Percentiles rank a stretch among this genome's conserved stretches.
These are phyloP conservation scores for Lasius platythorax DNA, from an alignment of 2,888 invertebrate species.

Conservation along the genomic window DNA sequence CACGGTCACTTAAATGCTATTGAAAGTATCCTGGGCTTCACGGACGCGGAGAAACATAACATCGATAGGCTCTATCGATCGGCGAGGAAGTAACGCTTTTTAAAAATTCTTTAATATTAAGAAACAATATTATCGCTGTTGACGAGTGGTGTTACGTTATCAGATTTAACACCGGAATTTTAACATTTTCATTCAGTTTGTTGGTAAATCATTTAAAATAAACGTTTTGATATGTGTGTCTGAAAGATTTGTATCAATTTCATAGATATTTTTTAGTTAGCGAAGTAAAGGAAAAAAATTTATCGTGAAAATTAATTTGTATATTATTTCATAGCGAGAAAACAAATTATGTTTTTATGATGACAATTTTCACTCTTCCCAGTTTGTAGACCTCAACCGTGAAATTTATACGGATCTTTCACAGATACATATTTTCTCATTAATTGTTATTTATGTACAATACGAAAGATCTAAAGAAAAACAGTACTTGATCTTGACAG, in stretches of 20 bases:
- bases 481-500: neutral
- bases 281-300: neutral
- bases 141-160: slow-evolving; percentile 32
- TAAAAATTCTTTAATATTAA: slow-evolving; percentile 46
- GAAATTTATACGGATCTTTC: slow-evolving; percentile 3
- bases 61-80: slow-evolving; percentile 89
- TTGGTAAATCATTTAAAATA: neutral
- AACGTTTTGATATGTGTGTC: neutral
- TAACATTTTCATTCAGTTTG: neutral
- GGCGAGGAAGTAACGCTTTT: slow-evolving; percentile 79
- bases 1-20: slow-evolving; percentile 96
- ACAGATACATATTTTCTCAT: neutral
- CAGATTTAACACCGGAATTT: slow-evolving; percentile 8
- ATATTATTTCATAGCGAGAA: neutral
- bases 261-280: neutral
- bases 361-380: neutral
- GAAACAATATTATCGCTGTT: slow-evolving; percentile 55
- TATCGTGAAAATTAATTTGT: neutral
- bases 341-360: neutral
- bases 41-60: slow-evolving; percentile 92
- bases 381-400: neutral
- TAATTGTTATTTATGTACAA: neutral
- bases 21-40: slow-evolving; percentile 96
- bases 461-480: neutral
- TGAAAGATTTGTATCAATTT: slow-evolving; percentile 20